A percentile compares a stretch with the other conserved stretches of the same genome.
Conservation (phyloP, 1,140 invertebrate genomes). For the Odontomachus brunneus region DNA sequence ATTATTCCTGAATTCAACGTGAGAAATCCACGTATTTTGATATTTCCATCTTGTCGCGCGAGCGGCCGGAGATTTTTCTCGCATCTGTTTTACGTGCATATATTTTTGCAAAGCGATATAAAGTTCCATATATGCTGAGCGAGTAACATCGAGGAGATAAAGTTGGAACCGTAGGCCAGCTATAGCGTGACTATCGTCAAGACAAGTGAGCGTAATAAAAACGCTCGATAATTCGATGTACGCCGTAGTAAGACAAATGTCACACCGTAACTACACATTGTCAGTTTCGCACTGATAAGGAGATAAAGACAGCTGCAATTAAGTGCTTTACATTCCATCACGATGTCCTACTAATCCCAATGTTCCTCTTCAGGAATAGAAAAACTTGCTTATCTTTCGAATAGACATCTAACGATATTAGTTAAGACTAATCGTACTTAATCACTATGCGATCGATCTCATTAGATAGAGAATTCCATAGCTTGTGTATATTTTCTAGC, state of each 20-base stretch:
- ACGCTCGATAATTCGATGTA: constrained; percentile 12
- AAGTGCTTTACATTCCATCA: neutral
- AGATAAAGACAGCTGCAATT: neutral
- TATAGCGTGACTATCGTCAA: neutral
- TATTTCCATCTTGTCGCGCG: constrained; percentile 51
- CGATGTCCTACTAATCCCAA: neutral
- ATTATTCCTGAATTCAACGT: constrained; percentile 46
- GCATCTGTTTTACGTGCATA: constrained; percentile 31
- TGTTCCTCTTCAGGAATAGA: too few species aligned
- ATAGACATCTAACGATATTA: too few species aligned
- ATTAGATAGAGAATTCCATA: neutral
- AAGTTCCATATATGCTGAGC: neutral
- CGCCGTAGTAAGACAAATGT: neutral
- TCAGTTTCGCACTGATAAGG: neutral
- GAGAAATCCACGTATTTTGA: constrained; percentile 43
- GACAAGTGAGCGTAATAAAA: constrained; percentile 48
- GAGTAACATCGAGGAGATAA: constrained; percentile 23
- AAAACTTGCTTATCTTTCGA: neutral
- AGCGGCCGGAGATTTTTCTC: constrained; percentile 44
- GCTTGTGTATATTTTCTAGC: neutral
- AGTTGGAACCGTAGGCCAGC: constrained; percentile 21
- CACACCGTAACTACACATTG: neutral
- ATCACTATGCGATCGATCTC: neutral
- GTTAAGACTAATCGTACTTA: neutral
- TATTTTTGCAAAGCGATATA: constrained; percentile 45